Evolutionary conservation across 1,140 invertebrate species (phyloP).

Genomic region (Penaeus japonicus): DNA sequence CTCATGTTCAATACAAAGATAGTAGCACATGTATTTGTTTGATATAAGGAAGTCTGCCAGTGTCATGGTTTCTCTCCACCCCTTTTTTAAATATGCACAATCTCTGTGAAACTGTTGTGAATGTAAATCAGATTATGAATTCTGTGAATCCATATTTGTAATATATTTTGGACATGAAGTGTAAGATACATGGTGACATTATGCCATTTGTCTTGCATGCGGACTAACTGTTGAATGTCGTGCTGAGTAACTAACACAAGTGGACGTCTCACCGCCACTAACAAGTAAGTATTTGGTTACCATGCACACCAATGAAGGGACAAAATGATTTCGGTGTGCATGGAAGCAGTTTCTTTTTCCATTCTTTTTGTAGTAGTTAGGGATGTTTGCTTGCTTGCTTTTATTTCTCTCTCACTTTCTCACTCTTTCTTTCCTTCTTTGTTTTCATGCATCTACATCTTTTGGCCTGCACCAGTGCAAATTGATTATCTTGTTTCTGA

Average conservation of each 20-base stretch:
- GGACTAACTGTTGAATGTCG: slow-evolving; percentile 44
- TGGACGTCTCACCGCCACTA: slow-evolving; percentile 31
- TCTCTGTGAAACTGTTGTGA: too few relatives aligned
- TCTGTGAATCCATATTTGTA: too few relatives aligned
- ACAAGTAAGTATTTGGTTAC: slow-evolving; percentile 34
- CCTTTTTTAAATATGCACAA: too few relatives aligned
- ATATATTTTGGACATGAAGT: too few relatives aligned
- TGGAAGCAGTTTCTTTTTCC: background rate
- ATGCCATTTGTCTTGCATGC: slow-evolving; percentile 42
- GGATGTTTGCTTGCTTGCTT: too few relatives aligned
- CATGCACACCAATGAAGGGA: background rate
- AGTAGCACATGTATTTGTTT: too few relatives aligned
- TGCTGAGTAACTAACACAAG: slow-evolving; percentile 40
- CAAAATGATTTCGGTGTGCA: background rate
- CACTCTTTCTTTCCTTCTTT: background rate
- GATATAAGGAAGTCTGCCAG: too few relatives aligned
- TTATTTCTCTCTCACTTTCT: background rate
- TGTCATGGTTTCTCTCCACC: too few relatives aligned
- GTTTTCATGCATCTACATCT: too few relatives aligned
- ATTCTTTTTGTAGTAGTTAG: background rate
- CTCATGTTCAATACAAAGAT: too few relatives aligned
- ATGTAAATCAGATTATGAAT: too few relatives aligned
- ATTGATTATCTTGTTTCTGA: background rate
- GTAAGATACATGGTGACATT: slow-evolving; percentile 31
- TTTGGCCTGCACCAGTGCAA: background rate